Percentiles rank a stretch among this genome's conserved stretches.
Evolutionary conservation across 2,797 vertebrate genomes (phyloP).

Genomic region (Glyptemys insculpta): DNA sequence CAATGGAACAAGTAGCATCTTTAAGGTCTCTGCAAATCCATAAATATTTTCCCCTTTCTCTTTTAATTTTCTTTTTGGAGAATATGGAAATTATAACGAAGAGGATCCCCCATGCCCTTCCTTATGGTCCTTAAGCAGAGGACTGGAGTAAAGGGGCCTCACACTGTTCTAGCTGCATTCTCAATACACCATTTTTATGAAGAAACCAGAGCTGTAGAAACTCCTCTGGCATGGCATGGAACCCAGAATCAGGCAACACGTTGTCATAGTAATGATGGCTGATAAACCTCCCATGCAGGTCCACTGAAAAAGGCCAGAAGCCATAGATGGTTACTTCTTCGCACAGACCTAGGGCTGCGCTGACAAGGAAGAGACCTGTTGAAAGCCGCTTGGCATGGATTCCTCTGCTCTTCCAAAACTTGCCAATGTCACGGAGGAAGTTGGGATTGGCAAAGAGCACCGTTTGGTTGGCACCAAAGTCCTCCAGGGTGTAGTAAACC

Average conservation of each 20-base stretch:
- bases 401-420: conserved; percentile 93
- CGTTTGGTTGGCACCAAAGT: conserved; percentile 90
- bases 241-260: conserved; percentile 89
- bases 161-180: conserved; percentile 89
- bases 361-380: conserved; percentile 95
- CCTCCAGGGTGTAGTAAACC: conserved; percentile 90
- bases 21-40: conserved; percentile 52
- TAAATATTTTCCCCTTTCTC: conserved; percentile 43
- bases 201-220: conserved; percentile 97
- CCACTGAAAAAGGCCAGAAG: conserved; percentile 95
- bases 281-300: conserved; percentile 86
- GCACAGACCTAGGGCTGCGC: conserved; percentile 92
- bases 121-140: conserved; percentile 51
- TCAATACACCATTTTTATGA: conserved; percentile 92
- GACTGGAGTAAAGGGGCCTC: conserved; percentile 55
- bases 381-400: conserved; percentile 94
- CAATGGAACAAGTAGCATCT: conserved; percentile 16
- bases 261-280: conserved; percentile 99
- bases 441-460: conserved; percentile 97
- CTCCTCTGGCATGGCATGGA: conserved; percentile 98
- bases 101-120: background rate
- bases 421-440: conserved; percentile 92
- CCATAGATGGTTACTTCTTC: conserved; percentile 95
- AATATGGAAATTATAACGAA: conserved; percentile 56
- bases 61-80: background rate